Conservation (phyloP, 2,797 vertebrate species). For the Hyperoplus immaculatus region DNA sequence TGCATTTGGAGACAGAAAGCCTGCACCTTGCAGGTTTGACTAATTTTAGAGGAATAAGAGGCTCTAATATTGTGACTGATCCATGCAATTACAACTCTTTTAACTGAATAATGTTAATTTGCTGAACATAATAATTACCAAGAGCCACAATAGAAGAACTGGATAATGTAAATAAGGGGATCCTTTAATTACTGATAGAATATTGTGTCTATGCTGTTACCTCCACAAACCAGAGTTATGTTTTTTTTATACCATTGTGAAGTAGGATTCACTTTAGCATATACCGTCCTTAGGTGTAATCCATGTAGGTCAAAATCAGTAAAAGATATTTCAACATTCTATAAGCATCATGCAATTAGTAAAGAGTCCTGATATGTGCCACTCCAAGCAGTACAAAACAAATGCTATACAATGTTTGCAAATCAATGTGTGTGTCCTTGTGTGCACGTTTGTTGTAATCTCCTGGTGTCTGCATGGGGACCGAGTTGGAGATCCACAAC, state of each 20-base stretch:
- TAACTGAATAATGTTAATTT: conserved; percentile 11
- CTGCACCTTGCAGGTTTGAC: neutral
- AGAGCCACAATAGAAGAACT: neutral
- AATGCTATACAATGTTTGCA: neutral
- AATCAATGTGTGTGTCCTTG: neutral
- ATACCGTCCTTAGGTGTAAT: neutral
- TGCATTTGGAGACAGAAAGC: conserved; percentile 6
- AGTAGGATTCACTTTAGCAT: neutral
- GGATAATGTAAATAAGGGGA: neutral
- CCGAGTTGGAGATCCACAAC: conserved; percentile 25
- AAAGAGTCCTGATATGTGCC: conserved; percentile 4
- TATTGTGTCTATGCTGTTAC: neutral
- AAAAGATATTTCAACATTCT: conserved; percentile 1
- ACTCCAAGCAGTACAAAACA: neutral
- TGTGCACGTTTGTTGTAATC: neutral
- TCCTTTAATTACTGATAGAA: neutral
- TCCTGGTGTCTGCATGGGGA: neutral
- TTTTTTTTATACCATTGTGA: conserved; percentile 13
- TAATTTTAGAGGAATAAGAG: conserved; percentile 28
- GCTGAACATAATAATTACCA: neutral
- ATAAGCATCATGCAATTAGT: conserved; percentile 9
- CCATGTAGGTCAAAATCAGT: neutral
- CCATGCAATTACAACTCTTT: conserved; percentile 9
- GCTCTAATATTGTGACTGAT: conserved; percentile 17
- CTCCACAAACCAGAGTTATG: neutral